Evolutionary conservation across 2,888 invertebrate genomes (phyloP).

Genomic region (Xestia rhomboidea): DNA sequence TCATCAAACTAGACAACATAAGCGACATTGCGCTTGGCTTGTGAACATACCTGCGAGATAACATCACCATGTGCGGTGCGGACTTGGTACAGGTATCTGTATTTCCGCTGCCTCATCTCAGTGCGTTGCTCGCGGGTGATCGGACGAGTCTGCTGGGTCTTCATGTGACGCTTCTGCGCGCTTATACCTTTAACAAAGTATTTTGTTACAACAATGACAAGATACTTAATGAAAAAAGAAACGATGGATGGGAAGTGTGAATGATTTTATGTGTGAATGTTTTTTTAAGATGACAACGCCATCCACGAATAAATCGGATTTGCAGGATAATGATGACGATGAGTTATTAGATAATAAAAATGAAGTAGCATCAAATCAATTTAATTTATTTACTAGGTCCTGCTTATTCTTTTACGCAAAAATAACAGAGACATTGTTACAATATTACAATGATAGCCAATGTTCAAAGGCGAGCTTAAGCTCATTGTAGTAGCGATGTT

Average conservation of each 20-base stretch:
- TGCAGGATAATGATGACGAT: neutral
- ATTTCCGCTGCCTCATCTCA: slow-evolving; percentile 95
- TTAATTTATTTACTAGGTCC: neutral
- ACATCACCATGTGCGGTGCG: slow-evolving; percentile 97
- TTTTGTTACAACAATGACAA: neutral
- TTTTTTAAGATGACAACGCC: neutral
- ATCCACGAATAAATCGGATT: neutral
- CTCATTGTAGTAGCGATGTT: no score
- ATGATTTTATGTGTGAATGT: neutral
- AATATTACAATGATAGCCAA: no score
- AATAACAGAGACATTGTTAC: no score
- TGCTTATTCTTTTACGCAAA: no score
- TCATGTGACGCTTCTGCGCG: slow-evolving; percentile 85
- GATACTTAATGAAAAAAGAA: neutral
- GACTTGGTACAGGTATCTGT: slow-evolving; percentile 96
- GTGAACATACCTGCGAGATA: slow-evolving; percentile 93
- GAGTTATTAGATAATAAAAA: no score
- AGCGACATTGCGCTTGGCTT: neutral
- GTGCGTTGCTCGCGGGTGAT: slow-evolving; percentile 94
- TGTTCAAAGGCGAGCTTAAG: no score
- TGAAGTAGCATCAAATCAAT: no score
- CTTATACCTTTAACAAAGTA: slow-evolving; percentile 79
- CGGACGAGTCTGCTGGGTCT: slow-evolving; percentile 83
- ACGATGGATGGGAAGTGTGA: neutral
- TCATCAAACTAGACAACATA: no score